Base-by-base conservation (phyloP, 1,140 invertebrate species). In the Asobara japonica region DNA sequence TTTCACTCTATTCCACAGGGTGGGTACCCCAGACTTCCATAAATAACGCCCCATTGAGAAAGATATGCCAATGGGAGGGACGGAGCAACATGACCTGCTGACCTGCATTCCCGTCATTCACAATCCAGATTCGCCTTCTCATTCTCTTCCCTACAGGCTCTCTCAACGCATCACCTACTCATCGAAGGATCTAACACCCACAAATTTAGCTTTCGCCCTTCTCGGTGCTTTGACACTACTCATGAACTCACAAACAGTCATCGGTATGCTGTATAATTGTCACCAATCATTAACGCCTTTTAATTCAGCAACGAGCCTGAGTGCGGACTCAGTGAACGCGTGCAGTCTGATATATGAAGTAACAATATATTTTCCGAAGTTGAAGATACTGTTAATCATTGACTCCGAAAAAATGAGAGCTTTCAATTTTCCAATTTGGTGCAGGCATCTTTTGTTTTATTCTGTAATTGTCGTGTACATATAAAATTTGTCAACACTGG, bases 71-170 rank as follows among this genome's bases (percentile, higher is more conserved):
- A 72, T 75, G 70, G 18, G 74, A 77, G 80, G 78, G 74, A 80
- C 82, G 72, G 78, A 83, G 82, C 78, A 80, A 78, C 78, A 77
- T 81, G 81, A 82, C 84, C 85, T 76, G 81, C 76, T 88, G 84
- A 88, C 87, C 87, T 70, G 87, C 79, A 87, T 87, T 84, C 80
- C 83, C 86, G 86, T 87, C 86, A 87, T 87, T 87, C 84, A 86
- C 82, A 83, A 86, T 80, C 77, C 60, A 31, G 38, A 60, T 51
- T 60, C 65, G 62, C 69, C 66, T 22, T 38, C 69, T 33, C 33
- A 38, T 56, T 36, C 64, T 25, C 69, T 51, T 56, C 27, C 38
- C 60, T 51, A 29, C 31, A 48, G n/a, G n/a, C 65, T 73, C 41
- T 33, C 22, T 65, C 31, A 25, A 29, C 65, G 45, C 79, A 3